Evolutionary conservation across 2,113 vertebrate species (phyloP).

Genomic region (Odobenus rosmarus): DNA sequence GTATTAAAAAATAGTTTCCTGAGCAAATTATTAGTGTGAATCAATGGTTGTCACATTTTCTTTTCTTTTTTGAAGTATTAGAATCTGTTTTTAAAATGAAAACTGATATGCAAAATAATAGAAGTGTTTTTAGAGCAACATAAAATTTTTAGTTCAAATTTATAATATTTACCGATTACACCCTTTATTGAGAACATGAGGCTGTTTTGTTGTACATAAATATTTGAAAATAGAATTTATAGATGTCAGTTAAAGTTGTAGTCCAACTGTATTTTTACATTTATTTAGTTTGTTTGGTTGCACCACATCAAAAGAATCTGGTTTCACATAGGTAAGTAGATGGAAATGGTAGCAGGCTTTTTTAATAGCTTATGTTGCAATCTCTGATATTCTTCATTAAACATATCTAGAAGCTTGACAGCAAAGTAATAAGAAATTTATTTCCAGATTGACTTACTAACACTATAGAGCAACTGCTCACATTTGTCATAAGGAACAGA

Average conservation of each 20-base stretch:
- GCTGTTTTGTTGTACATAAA: background rate
- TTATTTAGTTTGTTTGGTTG: conserved; percentile 1
- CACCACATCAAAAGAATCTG: background rate
- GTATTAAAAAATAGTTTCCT: conserved; percentile 27
- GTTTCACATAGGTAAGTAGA: background rate
- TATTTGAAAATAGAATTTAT: background rate
- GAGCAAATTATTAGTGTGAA: background rate
- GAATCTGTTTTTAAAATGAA: conserved; percentile 49
- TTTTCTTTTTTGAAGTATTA: conserved; percentile 20
- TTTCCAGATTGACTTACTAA: background rate
- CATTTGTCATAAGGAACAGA: background rate
- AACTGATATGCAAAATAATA: background rate
- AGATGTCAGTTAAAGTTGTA: background rate
- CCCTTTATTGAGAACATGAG: background rate
- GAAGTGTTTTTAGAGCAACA: conserved; percentile 12
- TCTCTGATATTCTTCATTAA: background rate
- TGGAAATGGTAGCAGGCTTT: background rate
- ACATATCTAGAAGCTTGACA: background rate
- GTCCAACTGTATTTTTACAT: background rate
- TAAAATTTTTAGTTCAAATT: conserved; percentile 36
- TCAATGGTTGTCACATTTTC: background rate
- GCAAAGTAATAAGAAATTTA: conserved; percentile 8
- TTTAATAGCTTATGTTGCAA: background rate
- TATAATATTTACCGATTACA: background rate
- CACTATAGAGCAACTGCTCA: background rate